Evolutionary conservation across 2,113 vertebrate species (phyloP).

Genomic region (Salminus brasiliensis): DNA sequence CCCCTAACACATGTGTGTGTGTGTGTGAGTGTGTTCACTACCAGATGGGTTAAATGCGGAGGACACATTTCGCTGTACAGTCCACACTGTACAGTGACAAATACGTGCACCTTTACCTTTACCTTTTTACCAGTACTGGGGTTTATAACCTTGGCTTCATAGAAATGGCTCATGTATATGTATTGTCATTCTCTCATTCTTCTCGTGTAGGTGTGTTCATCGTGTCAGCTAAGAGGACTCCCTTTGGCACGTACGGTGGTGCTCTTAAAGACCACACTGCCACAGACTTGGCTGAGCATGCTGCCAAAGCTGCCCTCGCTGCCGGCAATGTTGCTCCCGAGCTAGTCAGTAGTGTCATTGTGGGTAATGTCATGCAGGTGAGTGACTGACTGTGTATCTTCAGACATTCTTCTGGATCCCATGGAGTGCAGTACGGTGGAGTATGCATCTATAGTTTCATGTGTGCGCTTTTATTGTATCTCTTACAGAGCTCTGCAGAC

Average conservation of each 20-base stretch:
- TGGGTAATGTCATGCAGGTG: constrained; percentile 94
- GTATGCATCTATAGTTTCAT: too few relatives aligned
- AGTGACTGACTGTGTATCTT: too few relatives aligned
- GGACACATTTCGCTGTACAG: too few relatives aligned
- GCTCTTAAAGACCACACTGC: constrained; percentile 88
- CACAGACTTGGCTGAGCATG: constrained; percentile 85
- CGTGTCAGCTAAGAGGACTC: constrained; percentile 91
- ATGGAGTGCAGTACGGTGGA: too few relatives aligned
- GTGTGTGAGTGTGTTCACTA: too few relatives aligned
- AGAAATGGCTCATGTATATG: not conserved
- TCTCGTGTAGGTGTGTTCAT: constrained; percentile 86
- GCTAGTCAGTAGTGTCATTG: constrained; percentile 85
- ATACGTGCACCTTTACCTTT: too few relatives aligned
- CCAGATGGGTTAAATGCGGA: too few relatives aligned
- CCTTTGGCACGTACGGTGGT: constrained; percentile 90
- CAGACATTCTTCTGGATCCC: too few relatives aligned
- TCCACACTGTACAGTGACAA: too few relatives aligned
- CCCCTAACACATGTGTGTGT: too few relatives aligned
- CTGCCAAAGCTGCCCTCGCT: constrained; percentile 84
- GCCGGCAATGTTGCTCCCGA: constrained; percentile 86
- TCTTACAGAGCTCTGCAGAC: constrained; percentile 83
- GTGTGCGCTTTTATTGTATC: not conserved
- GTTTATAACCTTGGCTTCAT: not conserved
- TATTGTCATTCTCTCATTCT: not conserved
- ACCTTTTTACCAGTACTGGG: too few relatives aligned